A percentile compares a stretch with the other conserved stretches of the same genome.
Evolutionary conservation across 2,797 vertebrate species (phyloP).

Genomic region (Chanos chanos): DNA sequence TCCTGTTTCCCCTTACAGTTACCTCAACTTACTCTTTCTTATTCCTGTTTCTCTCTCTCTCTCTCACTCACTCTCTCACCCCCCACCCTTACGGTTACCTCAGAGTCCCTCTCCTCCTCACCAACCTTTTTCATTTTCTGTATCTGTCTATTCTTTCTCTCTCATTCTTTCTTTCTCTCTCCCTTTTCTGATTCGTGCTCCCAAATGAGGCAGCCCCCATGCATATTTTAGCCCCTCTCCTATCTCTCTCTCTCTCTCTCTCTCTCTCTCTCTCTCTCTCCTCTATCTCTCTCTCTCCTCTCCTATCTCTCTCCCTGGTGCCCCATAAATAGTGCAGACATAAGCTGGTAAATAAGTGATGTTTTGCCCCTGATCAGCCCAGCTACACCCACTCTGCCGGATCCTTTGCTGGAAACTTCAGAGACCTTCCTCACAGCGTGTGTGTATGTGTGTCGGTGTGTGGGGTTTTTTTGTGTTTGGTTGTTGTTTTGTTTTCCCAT

Average conservation of each 20-base stretch:
- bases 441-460: slow-evolving; percentile 25
- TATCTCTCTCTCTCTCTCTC: slow-evolving; percentile 35
- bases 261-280: not conserved
- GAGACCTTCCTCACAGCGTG: slow-evolving; percentile 55
- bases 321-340: slow-evolving; percentile 81
- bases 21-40: slow-evolving; percentile 30
- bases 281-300: slow-evolving; percentile 44
- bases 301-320: slow-evolving; percentile 71
- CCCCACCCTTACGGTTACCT: slow-evolving; percentile 31
- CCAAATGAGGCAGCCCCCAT: slow-evolving; percentile 75
- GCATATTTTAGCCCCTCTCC: slow-evolving; percentile 79
- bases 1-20: slow-evolving; percentile 51
- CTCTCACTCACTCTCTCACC: slow-evolving; percentile 27
- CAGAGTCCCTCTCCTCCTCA: slow-evolving; percentile 37
- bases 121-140: slow-evolving; percentile 11
- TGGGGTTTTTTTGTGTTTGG: slow-evolving; percentile 15
- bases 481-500: slow-evolving; percentile 51
- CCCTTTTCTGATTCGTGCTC: slow-evolving; percentile 53
- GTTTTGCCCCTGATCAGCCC: slow-evolving; percentile 75
- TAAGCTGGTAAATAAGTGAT: slow-evolving; percentile 83
- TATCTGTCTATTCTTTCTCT: slow-evolving; percentile 39
- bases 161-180: slow-evolving; percentile 34
- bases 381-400: slow-evolving; percentile 61
- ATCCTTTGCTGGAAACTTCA: slow-evolving; percentile 67
- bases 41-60: slow-evolving; percentile 37